Conservation (phyloP, 2,888 invertebrate genomes). For the Agrochola lychnidis region DNA sequence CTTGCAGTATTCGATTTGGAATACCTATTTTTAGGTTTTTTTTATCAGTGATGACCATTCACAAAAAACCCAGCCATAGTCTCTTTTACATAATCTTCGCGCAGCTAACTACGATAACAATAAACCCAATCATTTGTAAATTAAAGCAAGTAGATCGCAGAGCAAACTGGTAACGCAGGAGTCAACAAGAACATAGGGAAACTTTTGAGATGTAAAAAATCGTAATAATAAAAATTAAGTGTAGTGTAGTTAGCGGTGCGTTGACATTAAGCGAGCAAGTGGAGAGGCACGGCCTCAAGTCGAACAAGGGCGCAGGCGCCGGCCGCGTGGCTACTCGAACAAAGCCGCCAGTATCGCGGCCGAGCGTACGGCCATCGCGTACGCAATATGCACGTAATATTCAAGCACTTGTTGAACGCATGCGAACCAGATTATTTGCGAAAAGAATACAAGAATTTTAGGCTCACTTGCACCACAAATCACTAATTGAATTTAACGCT, state of each 20-base stretch:
- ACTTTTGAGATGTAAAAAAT: slow-evolving; percentile 67
- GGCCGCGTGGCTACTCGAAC: slow-evolving; percentile 63
- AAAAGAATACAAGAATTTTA: slow-evolving; percentile 17
- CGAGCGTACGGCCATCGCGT: slow-evolving; percentile 60
- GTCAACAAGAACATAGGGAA: slow-evolving; percentile 60
- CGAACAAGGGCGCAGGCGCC: slow-evolving; percentile 79
- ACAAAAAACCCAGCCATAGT: not conserved
- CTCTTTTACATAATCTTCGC: not conserved
- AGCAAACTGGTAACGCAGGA: slow-evolving; percentile 56
- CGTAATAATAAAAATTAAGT: slow-evolving; percentile 65
- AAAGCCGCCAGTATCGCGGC: slow-evolving; percentile 62
- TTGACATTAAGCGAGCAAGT: slow-evolving; percentile 82
- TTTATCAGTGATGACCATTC: not conserved
- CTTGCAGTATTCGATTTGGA: not conserved
- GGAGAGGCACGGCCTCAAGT: slow-evolving; percentile 82
- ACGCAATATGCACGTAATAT: slow-evolving; percentile 69
- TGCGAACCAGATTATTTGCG: slow-evolving; percentile 34
- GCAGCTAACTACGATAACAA: not conserved
- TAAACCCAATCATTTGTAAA: slow-evolving; percentile 7
- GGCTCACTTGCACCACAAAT: not conserved
- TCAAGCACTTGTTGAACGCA: slow-evolving; percentile 47
- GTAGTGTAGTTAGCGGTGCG: slow-evolving; percentile 69
- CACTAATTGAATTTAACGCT: not conserved
- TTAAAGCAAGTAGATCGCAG: slow-evolving; percentile 6
- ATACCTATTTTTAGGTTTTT: not conserved